Base-by-base conservation (phyloP, 2,113 vertebrate species). In the Varanus komodoensis region DNA sequence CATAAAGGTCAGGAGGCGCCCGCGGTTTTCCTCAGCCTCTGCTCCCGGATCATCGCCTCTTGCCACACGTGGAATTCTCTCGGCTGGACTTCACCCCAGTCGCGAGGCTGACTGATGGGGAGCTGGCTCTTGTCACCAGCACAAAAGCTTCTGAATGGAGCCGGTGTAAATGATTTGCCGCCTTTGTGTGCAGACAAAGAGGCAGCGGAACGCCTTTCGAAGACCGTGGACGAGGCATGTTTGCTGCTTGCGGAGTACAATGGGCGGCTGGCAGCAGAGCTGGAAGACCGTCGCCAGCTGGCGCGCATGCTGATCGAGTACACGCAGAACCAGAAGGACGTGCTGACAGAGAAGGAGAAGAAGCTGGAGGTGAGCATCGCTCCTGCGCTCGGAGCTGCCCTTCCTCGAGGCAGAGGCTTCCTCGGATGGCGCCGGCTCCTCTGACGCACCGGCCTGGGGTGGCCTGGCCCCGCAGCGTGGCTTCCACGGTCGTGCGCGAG, bases 201-300 rank as follows among this genome's bases (percentile, higher is more conserved):
- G 89, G 99, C 98, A 0, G 99, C 99, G 0, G 99, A 99, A 92
- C 98, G 98, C 68, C 98, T 99, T 54, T 99, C 99, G 0, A 99
- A 99, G 97, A 99, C 98, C 0, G 99, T 99, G 96, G 99, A 99
- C 23, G 99, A 99, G 95, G 99, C 99, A 0, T 99, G 99, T 93
- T 97, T 99, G 93, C 96, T 99, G 88, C 97, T 99, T 92, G 99
- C 99, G 0, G 99, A 99, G 96, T 99, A 99, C 95, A 99, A 99
- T 7, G 99, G 99, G 19, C 97, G 99, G 6, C 97, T 99, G 96
- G 99, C 99, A 0, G 99, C 99, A 0, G 99, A 99, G 94, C 97
- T 99, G 96, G 99, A 99, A 96, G 99, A 99, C 96, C 97, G 99
- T 54, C 97, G 98, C 92, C 99, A 99, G 97, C 97, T 99, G 96